These are phyloP conservation scores for Tachycineta bicolor DNA, from an alignment of 2,113 vertebrate genomes.

Conservation along the genomic window DNA sequence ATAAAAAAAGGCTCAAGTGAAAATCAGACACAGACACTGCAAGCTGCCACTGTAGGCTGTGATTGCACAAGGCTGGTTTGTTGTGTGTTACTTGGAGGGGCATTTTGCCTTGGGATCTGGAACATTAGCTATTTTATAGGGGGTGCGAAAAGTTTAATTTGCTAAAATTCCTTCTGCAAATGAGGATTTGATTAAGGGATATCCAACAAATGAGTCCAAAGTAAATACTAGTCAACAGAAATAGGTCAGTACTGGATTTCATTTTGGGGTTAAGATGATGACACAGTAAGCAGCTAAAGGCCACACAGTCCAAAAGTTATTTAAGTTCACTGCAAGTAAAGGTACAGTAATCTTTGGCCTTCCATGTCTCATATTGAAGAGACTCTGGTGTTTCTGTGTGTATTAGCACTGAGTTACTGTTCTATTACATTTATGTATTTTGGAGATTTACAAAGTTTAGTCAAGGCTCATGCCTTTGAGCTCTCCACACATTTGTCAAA, in stretches of 20 bases:
- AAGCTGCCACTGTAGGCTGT: neutral
- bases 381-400: neutral
- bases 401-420: neutral
- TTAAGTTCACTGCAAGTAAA: neutral
- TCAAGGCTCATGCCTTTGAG: neutral
- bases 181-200: neutral
- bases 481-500: neutral
- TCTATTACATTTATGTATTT: neutral
- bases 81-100: neutral
- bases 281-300: neutral
- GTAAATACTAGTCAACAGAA: neutral
- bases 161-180: neutral
- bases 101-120: neutral
- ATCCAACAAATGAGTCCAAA: neutral
- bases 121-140: neutral
- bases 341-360: neutral
- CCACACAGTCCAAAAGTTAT: neutral
- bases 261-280: neutral
- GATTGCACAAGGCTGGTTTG: neutral
- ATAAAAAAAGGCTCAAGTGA: neutral
- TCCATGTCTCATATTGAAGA: neutral
- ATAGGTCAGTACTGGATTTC: neutral
- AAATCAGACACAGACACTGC: fast-evolving
- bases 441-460: neutral
- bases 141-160: neutral